Base-by-base conservation (phyloP, 2,888 invertebrate genomes). In the Aricia artaxerxes region DNA sequence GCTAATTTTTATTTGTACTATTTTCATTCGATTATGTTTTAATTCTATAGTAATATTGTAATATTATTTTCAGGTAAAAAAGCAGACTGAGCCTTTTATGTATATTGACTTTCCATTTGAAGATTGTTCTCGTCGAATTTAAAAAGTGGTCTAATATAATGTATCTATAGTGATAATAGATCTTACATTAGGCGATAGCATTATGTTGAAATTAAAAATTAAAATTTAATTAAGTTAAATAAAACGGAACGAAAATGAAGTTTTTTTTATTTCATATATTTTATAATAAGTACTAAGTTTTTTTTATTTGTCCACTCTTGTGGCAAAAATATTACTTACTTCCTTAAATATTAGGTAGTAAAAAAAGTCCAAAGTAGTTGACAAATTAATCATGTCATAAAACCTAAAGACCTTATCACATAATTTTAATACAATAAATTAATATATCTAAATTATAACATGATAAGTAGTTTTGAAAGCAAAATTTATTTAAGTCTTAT, bases 161-260 rank as follows among this genome's bases (percentile, higher is more conserved):
- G 76, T 57, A 76, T 57, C 76, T 76, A 76, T 44, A 57, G 76
- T 76, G 76, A 76, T 57, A 35, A 35, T 49, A 76, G 31, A 35
- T 35, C 49, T 76, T 57, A 57, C 76, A 57, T 57, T 53, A 76
- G 57, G 13, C 76, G 35, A 76, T 76, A 76, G 53, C 13, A 31
- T 57, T 76, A 57, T 57, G 53, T 76, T 57, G 53, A 76, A 76
- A 76, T 57, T 76, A 16, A 76, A 53, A 76, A 76, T 16, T 35
- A 60, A 76, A 77, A 78, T 79, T 57, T 78, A 61, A 72, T 38
- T 80, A 79, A 73, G 64, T 83, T 84, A 84, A 85, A 85, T 85
- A 81, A 81, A 83, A 80, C 79, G 83, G 83, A 84, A 87, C 85
- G n/a, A 2, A 76, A 57, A 24, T 24, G 31, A 16, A 24, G 49